Evolutionary conservation across 2,797 vertebrate genomes (phyloP), one percentile per base, ranked within the genome.

Genomic region (Tenualosa ilisha): DNA sequence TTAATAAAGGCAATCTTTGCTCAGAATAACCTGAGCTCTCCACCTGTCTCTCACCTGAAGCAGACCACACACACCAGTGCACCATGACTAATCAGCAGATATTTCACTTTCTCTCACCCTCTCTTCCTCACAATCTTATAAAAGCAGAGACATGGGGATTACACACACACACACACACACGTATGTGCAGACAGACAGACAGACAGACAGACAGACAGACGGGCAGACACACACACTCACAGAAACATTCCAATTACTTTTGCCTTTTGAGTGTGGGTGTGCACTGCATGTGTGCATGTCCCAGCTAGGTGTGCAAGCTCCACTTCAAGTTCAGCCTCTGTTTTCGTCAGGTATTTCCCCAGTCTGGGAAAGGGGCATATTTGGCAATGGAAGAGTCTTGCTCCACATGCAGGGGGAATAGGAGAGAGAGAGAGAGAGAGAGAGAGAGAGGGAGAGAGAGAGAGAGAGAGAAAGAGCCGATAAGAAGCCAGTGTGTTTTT

Each of bases 1-100:
- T 79, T 79, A 79, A 46, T 43, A 79, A 43, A 22, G 72, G 37
- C 40, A 22, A 75, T 40, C 31, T 75, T 43, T 20, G 83, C 83
- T 81, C 84, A 40, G 81, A 85, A 86, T 72, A 82, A 75, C 86
- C 84, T 63, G 85, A 59, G 87, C 82, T 7, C 40, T 79, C 20
- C 22, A 79, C 72, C 84, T 86, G 83, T 84, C 75, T 72, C 85
- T 88, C 87, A 86, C 87, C 87, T 85, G 85, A 79, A 86, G 68
- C 84, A 84, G 84, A 81, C 53, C 87, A 84, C 40, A 43, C 68
- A 85, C 51, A 59, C 85, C 83, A 88, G 81, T 59, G 82, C 54
- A 83, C 75, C 85, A 81, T 88, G 83, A 86, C 87, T 88, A 88
- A 88, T 86, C 87, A 84, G 49, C 68, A 26, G 84, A 83, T 86